Conservation (phyloP, 2,888 invertebrate genomes). For the Meteorus cinctellus region DNA sequence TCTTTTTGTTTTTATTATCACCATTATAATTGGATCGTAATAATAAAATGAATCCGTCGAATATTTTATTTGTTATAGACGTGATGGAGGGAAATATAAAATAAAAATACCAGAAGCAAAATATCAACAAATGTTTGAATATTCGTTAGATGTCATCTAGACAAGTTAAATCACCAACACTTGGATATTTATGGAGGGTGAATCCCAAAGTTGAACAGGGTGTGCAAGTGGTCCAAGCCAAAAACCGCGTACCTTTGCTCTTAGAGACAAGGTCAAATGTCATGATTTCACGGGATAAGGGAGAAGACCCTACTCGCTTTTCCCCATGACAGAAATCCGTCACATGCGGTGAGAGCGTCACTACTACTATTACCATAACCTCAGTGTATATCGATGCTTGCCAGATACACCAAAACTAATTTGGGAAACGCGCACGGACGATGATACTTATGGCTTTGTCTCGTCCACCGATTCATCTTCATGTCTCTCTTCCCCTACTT, state of each 20-base stretch:
- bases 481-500: neutral
- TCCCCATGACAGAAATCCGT: conserved; percentile 22
- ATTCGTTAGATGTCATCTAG: conserved; percentile 5
- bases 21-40: conserved; percentile 9
- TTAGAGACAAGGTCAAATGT: conserved; percentile 20
- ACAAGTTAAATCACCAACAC: conserved; percentile 1
- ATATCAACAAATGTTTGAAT: neutral
- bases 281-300: conserved; percentile 19
- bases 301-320: conserved; percentile 30
- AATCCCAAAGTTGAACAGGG: neutral
- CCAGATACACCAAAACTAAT: conserved; percentile 24
- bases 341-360: neutral
- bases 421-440: conserved; percentile 20
- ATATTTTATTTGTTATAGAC: neutral
- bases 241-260: neutral
- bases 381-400: neutral
- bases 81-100: neutral
- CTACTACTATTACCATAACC: conserved; percentile 6
- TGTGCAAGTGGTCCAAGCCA: neutral
- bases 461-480: neutral
- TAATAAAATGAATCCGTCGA: neutral
- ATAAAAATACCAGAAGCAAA: neutral
- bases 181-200: neutral
- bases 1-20: neutral
- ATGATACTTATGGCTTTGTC: conserved; percentile 8